Conservation (phyloP, 2,113 vertebrate species). For the Prietella phreatophila region DNA sequence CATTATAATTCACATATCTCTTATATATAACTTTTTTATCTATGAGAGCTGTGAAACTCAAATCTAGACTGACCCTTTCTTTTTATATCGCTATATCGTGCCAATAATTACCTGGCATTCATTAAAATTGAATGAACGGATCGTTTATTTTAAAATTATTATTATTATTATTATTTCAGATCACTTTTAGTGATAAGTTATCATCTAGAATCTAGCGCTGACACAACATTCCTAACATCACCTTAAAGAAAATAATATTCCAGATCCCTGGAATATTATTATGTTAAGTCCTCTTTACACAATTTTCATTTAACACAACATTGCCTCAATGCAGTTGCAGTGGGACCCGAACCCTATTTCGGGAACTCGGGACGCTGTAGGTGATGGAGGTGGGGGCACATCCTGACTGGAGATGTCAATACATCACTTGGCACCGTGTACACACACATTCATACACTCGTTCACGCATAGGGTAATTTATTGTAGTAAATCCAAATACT, state of each 20-base stretch:
- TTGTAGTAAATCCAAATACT: not conserved
- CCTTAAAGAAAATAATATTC: not conserved
- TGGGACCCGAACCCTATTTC: not conserved
- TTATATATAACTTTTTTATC: too few relatives aligned
- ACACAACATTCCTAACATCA: not conserved
- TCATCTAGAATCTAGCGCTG: not conserved
- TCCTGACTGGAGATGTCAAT: not conserved
- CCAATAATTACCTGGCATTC: too few relatives aligned
- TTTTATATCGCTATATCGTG: too few relatives aligned
- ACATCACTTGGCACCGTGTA: not conserved
- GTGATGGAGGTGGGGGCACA: not conserved
- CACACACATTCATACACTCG: not conserved
- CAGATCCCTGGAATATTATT: not conserved
- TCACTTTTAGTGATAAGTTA: too few relatives aligned
- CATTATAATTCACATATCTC: too few relatives aligned
- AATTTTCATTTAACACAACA: not conserved
- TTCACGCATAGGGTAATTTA: not conserved
- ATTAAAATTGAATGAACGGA: too few relatives aligned
- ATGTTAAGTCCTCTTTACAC: not conserved
- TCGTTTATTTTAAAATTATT: too few relatives aligned
- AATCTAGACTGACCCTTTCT: not conserved
- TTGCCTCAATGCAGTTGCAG: not conserved
- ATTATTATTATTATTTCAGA: too few relatives aligned
- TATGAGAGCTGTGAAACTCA: not conserved
- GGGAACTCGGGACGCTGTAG: not conserved